Evolutionary conservation across 2,113 vertebrate genomes (phyloP).

Genomic region (Oreochromis tanganicae): DNA sequence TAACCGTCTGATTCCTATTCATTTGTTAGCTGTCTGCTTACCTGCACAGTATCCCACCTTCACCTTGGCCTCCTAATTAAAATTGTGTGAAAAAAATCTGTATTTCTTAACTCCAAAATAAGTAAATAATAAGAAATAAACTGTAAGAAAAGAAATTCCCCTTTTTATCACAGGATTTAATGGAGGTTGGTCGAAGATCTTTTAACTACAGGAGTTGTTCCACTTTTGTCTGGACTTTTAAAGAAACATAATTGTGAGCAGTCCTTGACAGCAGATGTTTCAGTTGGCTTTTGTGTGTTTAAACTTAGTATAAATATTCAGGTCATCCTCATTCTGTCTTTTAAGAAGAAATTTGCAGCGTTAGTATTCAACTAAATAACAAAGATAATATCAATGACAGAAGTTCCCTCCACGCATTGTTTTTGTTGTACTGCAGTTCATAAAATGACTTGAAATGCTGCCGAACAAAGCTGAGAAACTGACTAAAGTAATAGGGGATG

Average conservation of each 20-base stretch:
- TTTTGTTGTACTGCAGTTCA: conserved; percentile 6
- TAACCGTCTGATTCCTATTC: not conserved
- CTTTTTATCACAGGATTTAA: not conserved
- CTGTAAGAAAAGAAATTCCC: not conserved
- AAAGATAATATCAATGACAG: not conserved
- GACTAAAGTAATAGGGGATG: not conserved
- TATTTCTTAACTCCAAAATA: not conserved
- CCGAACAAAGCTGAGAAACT: not conserved
- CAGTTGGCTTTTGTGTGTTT: not conserved
- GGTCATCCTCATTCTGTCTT: not conserved
- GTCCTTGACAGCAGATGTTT: not conserved
- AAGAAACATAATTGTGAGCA: not conserved
- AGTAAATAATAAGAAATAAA: not conserved
- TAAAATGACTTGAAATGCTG: not conserved
- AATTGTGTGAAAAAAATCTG: not conserved
- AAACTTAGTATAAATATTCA: not conserved
- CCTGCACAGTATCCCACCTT: not conserved
- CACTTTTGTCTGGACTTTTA: not conserved
- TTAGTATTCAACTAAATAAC: not conserved
- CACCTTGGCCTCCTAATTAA: not conserved
- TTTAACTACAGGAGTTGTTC: not conserved
- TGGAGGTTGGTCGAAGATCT: not conserved
- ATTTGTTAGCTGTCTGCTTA: not conserved
- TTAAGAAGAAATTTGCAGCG: not conserved
- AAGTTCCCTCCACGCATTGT: not conserved